Evolutionary conservation across 2,888 invertebrate genomes (phyloP), one percentile per base, ranked within the genome.

Genomic region (Diplazon laetatorius): DNA sequence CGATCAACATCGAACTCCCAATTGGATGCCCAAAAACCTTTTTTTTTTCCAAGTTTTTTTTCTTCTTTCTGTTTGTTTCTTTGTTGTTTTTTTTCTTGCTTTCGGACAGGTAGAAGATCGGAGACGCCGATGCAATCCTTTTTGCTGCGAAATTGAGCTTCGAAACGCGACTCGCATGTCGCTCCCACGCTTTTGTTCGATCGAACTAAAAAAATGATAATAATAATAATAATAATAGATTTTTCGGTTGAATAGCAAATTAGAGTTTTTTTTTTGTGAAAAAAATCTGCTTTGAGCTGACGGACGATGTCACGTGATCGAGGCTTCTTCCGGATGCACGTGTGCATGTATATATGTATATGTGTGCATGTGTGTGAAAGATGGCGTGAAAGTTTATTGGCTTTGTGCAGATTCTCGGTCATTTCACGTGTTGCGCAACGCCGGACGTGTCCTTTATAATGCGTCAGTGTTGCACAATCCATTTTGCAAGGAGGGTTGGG

Each of bases 371-470:
- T 59, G 1, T 44, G 44, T 68, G 42, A 52, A 48, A 52, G 72
- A 73, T 55, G 30, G 70, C 78, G 78, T 71, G 78, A 78, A 78
- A 78, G 74, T 78, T 78, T 74, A 74, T 70, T 71, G 74, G 70
- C 70, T 74, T 71, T 71, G 74, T 71, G 74, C 74, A 66, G 62
- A 66, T 74, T 71, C 73, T 65, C 50, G 63, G 72, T 72, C 62
- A 73, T 70, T 70, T 30, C 22, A 52, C 46, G 20, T 30, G 6
- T 78, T 78, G 46, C 46, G 46, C 55, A 78, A 78, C 44, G 70
- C 18, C 30, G 46, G 46, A 59, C 37, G 48, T 48, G 72, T 72
- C 57, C 62, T 42, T 55, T 48, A 35, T 68, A 68, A 77, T 72
- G 66, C 66, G 14, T 22, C 25, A 25, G 46, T 55, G 48, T 72